Evolutionary conservation across 1,140 invertebrate species (phyloP).

Genomic region (Microplitis demolitor): DNA sequence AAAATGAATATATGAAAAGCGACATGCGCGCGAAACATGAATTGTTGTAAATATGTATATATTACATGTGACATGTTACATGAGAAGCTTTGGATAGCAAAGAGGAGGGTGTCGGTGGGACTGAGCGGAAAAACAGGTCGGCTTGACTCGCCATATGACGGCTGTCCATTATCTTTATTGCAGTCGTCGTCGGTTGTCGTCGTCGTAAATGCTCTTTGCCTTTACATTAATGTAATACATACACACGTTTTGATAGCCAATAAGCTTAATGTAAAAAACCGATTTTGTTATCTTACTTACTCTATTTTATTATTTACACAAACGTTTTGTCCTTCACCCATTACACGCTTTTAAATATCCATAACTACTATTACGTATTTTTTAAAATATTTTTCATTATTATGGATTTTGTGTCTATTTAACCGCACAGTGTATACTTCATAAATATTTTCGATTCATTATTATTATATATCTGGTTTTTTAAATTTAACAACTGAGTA

Average conservation of each 20-base stretch:
- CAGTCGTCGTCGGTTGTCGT: constrained; percentile 3
- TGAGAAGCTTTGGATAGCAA: background rate
- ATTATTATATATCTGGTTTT: background rate
- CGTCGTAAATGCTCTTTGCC: background rate
- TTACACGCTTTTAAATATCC: background rate
- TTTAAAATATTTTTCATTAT: too few species aligned
- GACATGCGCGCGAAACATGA: too few species aligned
- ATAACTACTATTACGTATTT: too few species aligned
- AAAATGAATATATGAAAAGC: too few species aligned
- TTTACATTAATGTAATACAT: too few species aligned
- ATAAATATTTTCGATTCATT: background rate
- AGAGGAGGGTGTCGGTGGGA: too few species aligned
- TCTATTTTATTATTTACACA: background rate
- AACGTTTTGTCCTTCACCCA: background rate
- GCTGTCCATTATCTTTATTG: constrained; percentile 9
- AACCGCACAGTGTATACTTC: too few species aligned
- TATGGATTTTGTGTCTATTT: too few species aligned
- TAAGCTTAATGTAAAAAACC: background rate
- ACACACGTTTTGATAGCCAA: background rate
- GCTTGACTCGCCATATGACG: background rate
- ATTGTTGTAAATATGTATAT: too few species aligned
- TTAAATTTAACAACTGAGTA: background rate
- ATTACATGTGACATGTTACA: background rate
- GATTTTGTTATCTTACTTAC: background rate
- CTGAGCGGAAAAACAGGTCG: constrained; percentile 11